Base-by-base conservation (phyloP, 2,888 invertebrate genomes). In the Graphium colonna region DNA sequence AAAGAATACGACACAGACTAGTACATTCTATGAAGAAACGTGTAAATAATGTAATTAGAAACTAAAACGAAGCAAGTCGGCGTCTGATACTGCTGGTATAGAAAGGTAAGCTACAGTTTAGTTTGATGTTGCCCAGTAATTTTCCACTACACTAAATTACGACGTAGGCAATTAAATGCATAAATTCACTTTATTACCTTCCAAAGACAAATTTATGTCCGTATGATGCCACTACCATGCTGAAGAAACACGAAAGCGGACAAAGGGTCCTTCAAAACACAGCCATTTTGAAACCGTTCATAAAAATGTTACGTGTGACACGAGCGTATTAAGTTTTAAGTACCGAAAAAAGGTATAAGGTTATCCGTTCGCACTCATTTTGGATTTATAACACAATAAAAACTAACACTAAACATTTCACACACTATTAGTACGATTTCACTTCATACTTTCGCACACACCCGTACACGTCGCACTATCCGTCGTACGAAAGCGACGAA, bases 191-290 rank as follows among this genome's bases (percentile, higher is more conserved):
- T 71, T 65, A 82, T 91, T 85, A 93, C 93, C 93, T 92, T 90
- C 90, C 90, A 81, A 91, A 91, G 90, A 90, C 78, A 88, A 88
- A 79, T 83, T 91, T 90, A 82, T 90, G 90, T 84, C 82, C 86
- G 91, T 92, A 90, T 82, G 91, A 91, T 90, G 88, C 91, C 90
- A 92, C 90, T 92, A 91, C 91, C 93, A 93, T 93, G 91, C 91
- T 93, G 92, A 90, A 91, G 88, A 91, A 90, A 91, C 78, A 85
- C 82, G 90, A 92, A 92, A 90, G 85, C 82, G 92, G 87, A 90
- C 90, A 92, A 92, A 92, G 91, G 88, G 90, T 91, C 91, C 91
- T 91, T 92, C 92, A 93, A 92, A 91, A 91, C 90, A 91, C 93
- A 92, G 93, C 93, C 93, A 93, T 93, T 92, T 93, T 93, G 93